These are phyloP conservation scores for Ctenochaetus hawaiiensis DNA, from an alignment of 2,797 vertebrate species.

Conservation along the genomic window DNA sequence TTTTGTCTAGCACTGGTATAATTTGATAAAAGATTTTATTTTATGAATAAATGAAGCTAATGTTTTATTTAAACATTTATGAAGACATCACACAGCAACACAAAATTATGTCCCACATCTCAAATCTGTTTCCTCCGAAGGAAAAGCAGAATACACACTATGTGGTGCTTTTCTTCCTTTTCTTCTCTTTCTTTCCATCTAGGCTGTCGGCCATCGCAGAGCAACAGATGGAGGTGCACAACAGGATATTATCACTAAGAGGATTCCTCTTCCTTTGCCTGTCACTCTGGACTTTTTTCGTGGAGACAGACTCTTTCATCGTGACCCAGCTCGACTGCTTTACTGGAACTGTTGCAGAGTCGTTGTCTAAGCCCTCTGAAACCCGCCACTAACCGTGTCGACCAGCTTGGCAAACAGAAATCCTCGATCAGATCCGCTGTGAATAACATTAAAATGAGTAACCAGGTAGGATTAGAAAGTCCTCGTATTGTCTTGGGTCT, in stretches of 20 bases:
- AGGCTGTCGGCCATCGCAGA: slow-evolving; percentile 49
- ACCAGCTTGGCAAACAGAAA: slow-evolving; percentile 66
- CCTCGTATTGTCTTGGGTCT: slow-evolving; percentile 19
- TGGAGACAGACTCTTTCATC: slow-evolving; percentile 68
- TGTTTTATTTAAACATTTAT: background rate
- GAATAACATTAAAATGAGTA: slow-evolving; percentile 55
- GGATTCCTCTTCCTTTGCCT: slow-evolving; percentile 76
- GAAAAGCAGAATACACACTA: no score
- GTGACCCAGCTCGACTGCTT: slow-evolving; percentile 72
- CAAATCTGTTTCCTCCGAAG: no score
- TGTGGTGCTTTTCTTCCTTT: background rate
- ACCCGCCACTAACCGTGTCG: slow-evolving; percentile 50
- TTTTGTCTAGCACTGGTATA: background rate
- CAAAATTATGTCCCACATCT: no score
- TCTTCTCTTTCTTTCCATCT: slow-evolving; percentile 55
- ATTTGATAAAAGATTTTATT: background rate
- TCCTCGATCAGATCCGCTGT: slow-evolving; percentile 25
- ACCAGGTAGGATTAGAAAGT: slow-evolving; percentile 68
- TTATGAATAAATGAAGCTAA: background rate
- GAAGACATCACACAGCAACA: no score
- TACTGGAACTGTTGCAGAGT: slow-evolving; percentile 58
- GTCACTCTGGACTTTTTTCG: slow-evolving; percentile 60
- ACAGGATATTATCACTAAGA: slow-evolving; percentile 80
- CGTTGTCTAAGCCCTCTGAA: slow-evolving; percentile 67
- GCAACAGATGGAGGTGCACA: slow-evolving; percentile 82